Evolutionary conservation across 2,797 vertebrate genomes (phyloP), one percentile per base, ranked within the genome.

Genomic region (Rachycentron canadum): DNA sequence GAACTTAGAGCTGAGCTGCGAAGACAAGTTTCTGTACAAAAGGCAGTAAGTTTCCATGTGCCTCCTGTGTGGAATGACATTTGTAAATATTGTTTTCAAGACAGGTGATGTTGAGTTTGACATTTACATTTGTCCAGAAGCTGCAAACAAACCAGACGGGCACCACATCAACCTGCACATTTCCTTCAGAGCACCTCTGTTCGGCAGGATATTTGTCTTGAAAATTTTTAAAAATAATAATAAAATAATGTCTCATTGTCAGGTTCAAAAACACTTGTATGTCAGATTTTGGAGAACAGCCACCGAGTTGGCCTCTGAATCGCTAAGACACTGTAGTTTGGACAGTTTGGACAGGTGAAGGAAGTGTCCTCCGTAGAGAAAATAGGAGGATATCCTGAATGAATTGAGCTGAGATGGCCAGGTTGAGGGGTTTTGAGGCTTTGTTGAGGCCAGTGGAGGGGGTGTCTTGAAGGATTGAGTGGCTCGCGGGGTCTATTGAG

Each of bases 401-500:
- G 76, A 87, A 67, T 50, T 36, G 72, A 69, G 61, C 84, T 56
- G 63, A 65, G 25, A 49, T 75, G 86, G 79, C 70, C 90, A 76
- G 81, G 84, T 87, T 87, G 86, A 86, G 77, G 79, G 72, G 25
- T 73, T 88, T 80, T 63, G 74, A 71, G 83, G 89, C 78, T 90
- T 90, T 88, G 86, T 86, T 81, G 78, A 81, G 83, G 84, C 83
- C 80, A 43, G 45, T 26, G 63, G 74, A 73, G 73, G 82, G 84
- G 81, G 72, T 75, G 87, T 91, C 88, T 85, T 86, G 90, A 79
- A 87, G 88, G 90, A 93, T 82, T 91, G 90, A 88, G 83, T 86
- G 88, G 85, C 86, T 92, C 30, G 85, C 79, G 13, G 86, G 90
- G 88, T 93, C 91, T 90, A 89, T 92, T 91, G 91, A 94, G 92